A percentile compares a stretch with the other conserved stretches of the same genome.
Conservation (phyloP, 1,140 invertebrate genomes). For the Microplitis mediator region DNA sequence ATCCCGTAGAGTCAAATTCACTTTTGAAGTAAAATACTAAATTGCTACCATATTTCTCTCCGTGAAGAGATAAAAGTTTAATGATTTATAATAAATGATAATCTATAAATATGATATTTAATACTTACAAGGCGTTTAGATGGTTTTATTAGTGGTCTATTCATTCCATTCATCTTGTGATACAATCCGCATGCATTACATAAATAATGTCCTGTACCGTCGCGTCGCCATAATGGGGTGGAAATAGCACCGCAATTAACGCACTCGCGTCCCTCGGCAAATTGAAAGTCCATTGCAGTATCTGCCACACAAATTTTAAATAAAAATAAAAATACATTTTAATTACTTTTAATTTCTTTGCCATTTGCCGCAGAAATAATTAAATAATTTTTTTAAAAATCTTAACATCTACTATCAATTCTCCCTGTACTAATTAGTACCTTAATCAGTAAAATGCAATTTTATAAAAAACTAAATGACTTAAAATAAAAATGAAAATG, state of each 20-base stretch:
- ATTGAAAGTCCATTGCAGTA: constrained; percentile 79
- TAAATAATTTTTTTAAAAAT: no score
- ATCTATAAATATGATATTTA: no score
- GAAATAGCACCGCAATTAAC: constrained; percentile 96
- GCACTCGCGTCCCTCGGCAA: constrained; percentile 90
- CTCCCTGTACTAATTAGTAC: no score
- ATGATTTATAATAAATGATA: no score
- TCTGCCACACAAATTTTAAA: constrained; percentile 62
- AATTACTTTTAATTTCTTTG: not conserved
- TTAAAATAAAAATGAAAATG: no score
- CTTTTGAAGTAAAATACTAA: no score
- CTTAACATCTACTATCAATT: no score
- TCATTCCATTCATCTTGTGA: constrained; percentile 96
- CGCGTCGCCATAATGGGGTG: constrained; percentile 93
- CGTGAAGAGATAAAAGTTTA: no score
- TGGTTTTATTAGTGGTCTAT: constrained; percentile 86
- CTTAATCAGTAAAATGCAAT: no score
- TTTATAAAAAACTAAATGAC: no score
- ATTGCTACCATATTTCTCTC: no score
- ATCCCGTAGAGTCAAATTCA: no score
- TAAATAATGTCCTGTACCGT: constrained; percentile 95
- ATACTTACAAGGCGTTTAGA: constrained; percentile 86
- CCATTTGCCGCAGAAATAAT: not conserved
- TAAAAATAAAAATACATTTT: not conserved
- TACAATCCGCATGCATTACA: constrained; percentile 98